Evolutionary conservation across 2,113 vertebrate species (phyloP).

Genomic region (Gnathonemus echidnorhynchus): DNA sequence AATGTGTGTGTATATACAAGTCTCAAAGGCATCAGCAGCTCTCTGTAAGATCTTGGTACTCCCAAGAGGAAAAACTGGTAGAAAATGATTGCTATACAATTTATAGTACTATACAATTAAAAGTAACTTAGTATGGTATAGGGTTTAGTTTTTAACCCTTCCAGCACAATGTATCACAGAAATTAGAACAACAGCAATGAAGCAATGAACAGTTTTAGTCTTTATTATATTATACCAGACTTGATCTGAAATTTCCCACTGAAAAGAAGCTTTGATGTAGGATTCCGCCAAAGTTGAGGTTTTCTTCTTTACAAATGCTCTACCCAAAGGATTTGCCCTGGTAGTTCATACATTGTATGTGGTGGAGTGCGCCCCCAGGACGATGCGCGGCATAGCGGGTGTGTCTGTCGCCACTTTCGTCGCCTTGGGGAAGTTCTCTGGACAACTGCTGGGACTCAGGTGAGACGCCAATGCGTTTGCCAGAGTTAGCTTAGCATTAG

Average conservation of each 20-base stretch:
- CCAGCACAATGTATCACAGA: neutral
- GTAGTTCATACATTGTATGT: slow-evolving; percentile 59
- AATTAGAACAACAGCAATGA: neutral
- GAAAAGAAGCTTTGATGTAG: neutral
- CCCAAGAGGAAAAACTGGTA: neutral
- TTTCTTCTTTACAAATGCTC: neutral
- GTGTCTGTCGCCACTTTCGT: slow-evolving; percentile 54
- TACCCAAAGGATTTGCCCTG: slow-evolving; percentile 51
- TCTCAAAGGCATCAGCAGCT: neutral
- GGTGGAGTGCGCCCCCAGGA: slow-evolving; percentile 62
- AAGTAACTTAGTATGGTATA: neutral
- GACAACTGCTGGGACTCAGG: slow-evolving; percentile 73
- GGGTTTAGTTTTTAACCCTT: neutral
- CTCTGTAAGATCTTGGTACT: neutral
- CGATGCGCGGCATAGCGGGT: slow-evolving; percentile 55
- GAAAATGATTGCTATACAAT: neutral
- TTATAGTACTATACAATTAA: neutral
- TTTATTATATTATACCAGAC: neutral
- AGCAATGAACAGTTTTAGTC: neutral
- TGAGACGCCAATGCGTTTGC: slow-evolving; percentile 31
- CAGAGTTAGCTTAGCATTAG: neutral
- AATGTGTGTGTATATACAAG: neutral
- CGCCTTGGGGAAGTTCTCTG: slow-evolving; percentile 61
- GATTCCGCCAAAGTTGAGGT: neutral
- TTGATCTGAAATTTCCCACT: neutral